Conservation (phyloP, 2,113 vertebrate species). For the Meleagris gallopavo region DNA sequence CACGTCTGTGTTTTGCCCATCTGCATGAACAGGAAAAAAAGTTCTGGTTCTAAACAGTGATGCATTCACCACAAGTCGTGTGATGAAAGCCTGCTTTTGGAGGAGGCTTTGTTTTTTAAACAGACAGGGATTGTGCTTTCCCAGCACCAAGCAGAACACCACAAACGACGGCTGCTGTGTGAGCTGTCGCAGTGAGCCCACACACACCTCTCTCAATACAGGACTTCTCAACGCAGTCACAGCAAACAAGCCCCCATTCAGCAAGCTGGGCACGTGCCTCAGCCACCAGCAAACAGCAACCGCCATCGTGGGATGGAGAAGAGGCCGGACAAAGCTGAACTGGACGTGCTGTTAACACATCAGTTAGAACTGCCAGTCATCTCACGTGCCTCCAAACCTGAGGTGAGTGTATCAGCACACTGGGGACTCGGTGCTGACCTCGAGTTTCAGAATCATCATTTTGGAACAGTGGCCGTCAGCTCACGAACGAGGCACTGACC, state of each 20-base stretch:
- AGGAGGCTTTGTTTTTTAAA: not conserved
- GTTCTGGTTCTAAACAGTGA: rapidly evolving
- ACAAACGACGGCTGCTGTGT: rapidly evolving
- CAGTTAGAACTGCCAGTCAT: constrained; percentile 14
- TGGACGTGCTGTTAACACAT: not conserved
- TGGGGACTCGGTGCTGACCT: not conserved
- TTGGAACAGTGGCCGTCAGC: not conserved
- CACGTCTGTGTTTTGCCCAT: rapidly evolving
- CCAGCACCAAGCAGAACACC: not conserved
- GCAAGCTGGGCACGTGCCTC: not conserved
- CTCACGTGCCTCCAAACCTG: not conserved
- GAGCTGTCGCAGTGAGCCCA: not conserved
- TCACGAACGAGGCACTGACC: not conserved
- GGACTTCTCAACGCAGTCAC: not conserved
- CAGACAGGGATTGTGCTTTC: not conserved
- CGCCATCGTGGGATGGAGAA: not conserved
- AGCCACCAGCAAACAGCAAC: not conserved
- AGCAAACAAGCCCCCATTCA: not conserved
- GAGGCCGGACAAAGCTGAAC: not conserved
- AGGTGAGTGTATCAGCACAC: not conserved
- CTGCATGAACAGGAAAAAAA: not conserved
- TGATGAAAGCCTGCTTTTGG: not conserved
- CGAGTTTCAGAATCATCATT: not conserved
- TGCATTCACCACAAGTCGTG: not conserved
- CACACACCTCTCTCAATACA: not conserved